Conservation (phyloP, 2,888 invertebrate genomes). For the Xanthorhoe spadicearia region DNA sequence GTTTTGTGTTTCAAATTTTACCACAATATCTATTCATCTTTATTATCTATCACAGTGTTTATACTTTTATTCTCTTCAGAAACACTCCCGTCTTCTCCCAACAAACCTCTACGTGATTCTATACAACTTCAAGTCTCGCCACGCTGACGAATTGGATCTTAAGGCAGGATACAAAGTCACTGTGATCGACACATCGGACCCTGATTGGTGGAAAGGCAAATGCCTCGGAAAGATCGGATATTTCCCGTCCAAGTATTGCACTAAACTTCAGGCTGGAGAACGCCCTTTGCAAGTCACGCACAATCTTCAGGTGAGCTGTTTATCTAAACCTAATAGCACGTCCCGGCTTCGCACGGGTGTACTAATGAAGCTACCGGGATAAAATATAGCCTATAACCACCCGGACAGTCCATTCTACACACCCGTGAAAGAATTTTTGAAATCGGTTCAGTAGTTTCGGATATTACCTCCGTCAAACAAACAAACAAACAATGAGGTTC, state of each 20-base stretch:
- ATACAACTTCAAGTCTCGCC: slow-evolving; percentile 97
- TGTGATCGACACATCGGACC: slow-evolving; percentile 96
- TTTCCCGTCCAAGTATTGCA: slow-evolving; percentile 98
- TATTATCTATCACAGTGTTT: not conserved
- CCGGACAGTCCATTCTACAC: too few relatives aligned
- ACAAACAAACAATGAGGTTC: too few relatives aligned
- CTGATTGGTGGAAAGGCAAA: slow-evolving; percentile 99
- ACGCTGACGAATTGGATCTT: slow-evolving; percentile 96
- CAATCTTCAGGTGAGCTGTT: slow-evolving; percentile 70
- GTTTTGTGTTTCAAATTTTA: not conserved
- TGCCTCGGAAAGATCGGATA: slow-evolving; percentile 95
- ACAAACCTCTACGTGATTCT: slow-evolving; percentile 97
- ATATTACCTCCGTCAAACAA: too few relatives aligned
- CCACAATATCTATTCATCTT: not conserved
- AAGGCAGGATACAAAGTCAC: slow-evolving; percentile 96
- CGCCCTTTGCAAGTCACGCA: slow-evolving; percentile 93
- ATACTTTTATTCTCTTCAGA: slow-evolving; percentile 78
- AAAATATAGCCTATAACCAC: too few relatives aligned
- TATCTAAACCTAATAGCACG: too few relatives aligned
- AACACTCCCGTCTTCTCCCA: slow-evolving; percentile 93
- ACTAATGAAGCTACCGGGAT: too few relatives aligned
- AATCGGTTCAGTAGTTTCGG: too few relatives aligned
- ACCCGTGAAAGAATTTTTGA: too few relatives aligned
- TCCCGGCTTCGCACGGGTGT: too few relatives aligned
- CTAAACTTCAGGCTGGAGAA: slow-evolving; percentile 95